These are phyloP conservation scores for Aphaenogaster ashmeadi DNA, from an alignment of 1,140 invertebrate genomes.

Conservation along the genomic window DNA sequence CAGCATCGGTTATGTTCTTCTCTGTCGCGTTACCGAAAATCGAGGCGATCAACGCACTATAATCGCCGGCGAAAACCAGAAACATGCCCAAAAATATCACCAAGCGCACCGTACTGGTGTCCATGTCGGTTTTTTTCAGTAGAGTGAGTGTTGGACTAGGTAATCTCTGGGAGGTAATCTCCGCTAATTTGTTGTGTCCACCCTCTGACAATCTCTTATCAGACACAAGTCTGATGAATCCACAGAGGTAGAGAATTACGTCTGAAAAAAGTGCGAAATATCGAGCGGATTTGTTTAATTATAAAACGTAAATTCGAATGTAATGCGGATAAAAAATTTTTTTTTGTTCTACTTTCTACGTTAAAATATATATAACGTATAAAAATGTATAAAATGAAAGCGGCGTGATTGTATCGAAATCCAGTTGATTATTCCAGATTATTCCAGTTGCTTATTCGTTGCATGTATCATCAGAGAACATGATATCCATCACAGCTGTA, in stretches of 20 bases:
- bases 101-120: conserved; percentile 85
- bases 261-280: conserved; percentile 40
- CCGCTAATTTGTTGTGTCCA: background rate
- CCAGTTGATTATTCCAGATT: background rate
- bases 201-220: background rate
- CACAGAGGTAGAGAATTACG: background rate
- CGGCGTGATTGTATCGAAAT: background rate
- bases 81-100: conserved; percentile 86
- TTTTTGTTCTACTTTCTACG: background rate
- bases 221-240: background rate
- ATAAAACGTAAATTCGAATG: background rate
- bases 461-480: background rate
- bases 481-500: background rate
- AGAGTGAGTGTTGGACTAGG: background rate
- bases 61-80: conserved; percentile 85
- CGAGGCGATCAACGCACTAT: conserved; percentile 81
- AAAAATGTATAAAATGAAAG: background rate
- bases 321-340: background rate
- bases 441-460: background rate
- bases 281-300: background rate
- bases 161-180: background rate
- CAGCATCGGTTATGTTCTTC: conserved; percentile 69
- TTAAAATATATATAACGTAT: background rate
- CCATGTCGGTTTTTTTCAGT: conserved; percentile 73
- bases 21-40: conserved; percentile 80